Conservation (phyloP, 2,888 invertebrate genomes). For the Drosophila mulleri region DNA sequence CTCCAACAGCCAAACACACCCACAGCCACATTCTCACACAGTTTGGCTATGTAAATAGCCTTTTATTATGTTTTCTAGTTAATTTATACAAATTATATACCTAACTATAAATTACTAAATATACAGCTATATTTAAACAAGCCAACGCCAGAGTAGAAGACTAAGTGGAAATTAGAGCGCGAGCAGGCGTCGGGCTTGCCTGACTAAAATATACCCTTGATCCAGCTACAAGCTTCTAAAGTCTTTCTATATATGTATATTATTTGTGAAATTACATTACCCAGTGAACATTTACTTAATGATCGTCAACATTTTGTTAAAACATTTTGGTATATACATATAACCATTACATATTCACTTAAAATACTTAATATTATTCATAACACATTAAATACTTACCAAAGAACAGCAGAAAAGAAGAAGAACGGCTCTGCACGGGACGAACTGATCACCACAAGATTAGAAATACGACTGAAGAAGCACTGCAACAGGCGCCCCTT, state of each 20-base stretch:
- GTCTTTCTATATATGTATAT: background rate
- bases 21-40: background rate
- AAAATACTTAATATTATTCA: background rate
- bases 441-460: background rate
- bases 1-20: slow-evolving; percentile 4
- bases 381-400: background rate
- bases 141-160: background rate
- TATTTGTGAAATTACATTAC: background rate
- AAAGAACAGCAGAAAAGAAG: background rate
- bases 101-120: slow-evolving; percentile 9
- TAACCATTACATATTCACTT: background rate
- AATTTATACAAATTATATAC: slow-evolving; percentile 15
- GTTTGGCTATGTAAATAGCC: slow-evolving; percentile 17
- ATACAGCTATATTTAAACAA: background rate
- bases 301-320: no score
- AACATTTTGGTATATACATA: no score
- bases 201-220: background rate
- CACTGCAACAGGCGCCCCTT: background rate
- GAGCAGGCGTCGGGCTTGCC: background rate
- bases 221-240: background rate
- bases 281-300: no score
- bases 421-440: background rate
- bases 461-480: background rate
- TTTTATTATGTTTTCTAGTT: slow-evolving; percentile 10
- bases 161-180: background rate